Conservation (phyloP, 2,113 vertebrate genomes). For the Dolichotis patagonum region DNA sequence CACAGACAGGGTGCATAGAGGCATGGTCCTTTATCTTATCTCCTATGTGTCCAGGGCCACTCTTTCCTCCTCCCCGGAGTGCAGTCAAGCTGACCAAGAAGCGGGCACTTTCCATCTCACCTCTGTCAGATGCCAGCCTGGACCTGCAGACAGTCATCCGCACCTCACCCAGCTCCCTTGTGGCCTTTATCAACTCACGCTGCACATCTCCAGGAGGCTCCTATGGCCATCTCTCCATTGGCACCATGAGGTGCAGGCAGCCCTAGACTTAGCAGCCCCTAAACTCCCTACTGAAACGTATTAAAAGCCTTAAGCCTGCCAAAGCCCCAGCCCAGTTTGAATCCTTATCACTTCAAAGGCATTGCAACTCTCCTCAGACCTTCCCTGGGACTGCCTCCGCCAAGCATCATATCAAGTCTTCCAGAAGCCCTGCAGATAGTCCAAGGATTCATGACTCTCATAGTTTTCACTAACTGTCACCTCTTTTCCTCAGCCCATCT, state of each 20-base stretch:
- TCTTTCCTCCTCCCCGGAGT: conserved; percentile 94
- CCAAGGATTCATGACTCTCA: neutral
- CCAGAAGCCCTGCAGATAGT: conserved; percentile 10
- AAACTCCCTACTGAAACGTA: neutral
- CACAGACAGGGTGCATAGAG: neutral
- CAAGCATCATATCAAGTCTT: neutral
- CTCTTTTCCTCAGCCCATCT: conserved; percentile 89
- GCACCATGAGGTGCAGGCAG: conserved; percentile 93
- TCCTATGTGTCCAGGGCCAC: conserved; percentile 86
- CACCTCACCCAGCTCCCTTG: conserved; percentile 97
- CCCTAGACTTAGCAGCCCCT: neutral
- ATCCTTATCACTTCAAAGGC: conserved; percentile 4
- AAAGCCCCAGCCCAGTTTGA: neutral
- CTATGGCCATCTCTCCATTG: conserved; percentile 97
- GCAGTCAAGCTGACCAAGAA: conserved; percentile 96
- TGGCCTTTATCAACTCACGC: conserved; percentile 97
- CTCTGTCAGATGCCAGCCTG: conserved; percentile 95
- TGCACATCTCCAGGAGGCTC: conserved; percentile 93
- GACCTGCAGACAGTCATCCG: conserved; percentile 98
- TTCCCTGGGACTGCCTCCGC: neutral
- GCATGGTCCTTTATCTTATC: neutral
- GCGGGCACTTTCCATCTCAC: conserved; percentile 96
- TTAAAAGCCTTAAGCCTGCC: conserved; percentile 43
- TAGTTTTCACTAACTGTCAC: conserved; percentile 26
- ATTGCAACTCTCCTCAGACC: neutral